Evolutionary conservation across 2,888 invertebrate genomes (phyloP).

Genomic region (Aporophyla nigra): DNA sequence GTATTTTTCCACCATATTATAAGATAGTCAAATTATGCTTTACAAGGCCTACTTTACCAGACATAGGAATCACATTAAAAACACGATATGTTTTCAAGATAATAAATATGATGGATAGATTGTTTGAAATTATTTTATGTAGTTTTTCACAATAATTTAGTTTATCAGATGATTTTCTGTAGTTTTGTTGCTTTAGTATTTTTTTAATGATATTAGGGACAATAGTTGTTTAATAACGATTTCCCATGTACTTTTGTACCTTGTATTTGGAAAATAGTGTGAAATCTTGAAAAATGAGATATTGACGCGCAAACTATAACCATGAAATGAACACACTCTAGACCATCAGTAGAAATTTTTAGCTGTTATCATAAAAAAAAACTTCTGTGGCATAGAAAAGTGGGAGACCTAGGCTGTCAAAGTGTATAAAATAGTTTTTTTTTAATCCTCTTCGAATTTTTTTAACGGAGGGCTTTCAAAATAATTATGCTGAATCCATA

Average conservation of each 20-base stretch:
- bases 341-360: no score
- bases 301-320: no score
- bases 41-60: slow-evolving; percentile 40
- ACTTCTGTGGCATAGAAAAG: no score
- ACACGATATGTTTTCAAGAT: slow-evolving; percentile 49
- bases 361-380: no score
- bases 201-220: not conserved
- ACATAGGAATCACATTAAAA: slow-evolving; percentile 62
- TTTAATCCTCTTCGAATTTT: no score
- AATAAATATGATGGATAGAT: slow-evolving; percentile 23
- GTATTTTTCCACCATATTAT: slow-evolving; percentile 42
- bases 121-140: slow-evolving; percentile 18
- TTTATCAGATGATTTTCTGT: not conserved
- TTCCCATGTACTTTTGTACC: not conserved
- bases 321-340: no score
- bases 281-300: not conserved
- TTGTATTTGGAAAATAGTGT: not conserved
- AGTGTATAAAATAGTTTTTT: no score
- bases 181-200: not conserved
- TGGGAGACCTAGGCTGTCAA: no score
- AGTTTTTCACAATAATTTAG: slow-evolving; percentile 9
- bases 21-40: slow-evolving; percentile 34
- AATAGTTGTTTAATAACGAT: not conserved
- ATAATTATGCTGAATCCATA: no score
- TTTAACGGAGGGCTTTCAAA: no score